phyloP scores from a whole-genome alignment of 2,797 vertebrate species.

The Lemur catta region DNA sequence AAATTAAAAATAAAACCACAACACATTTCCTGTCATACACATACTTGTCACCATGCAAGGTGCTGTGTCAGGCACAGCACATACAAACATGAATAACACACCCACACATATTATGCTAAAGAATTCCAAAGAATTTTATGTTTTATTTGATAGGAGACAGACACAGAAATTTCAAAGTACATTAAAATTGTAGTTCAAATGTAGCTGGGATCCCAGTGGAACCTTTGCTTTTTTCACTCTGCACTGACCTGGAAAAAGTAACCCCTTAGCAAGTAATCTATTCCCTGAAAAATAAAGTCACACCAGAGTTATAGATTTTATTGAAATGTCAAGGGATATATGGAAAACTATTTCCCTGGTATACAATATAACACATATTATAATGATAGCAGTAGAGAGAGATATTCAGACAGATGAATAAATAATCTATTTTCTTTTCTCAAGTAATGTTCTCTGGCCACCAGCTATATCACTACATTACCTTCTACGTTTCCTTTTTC shows the following conservation, averaged over 20 bases:
- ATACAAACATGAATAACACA: not conserved
- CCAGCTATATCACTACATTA: not conserved
- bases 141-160: not conserved
- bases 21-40: not conserved
- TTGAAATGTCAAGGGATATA: conserved; percentile 11
- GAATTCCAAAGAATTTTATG: not conserved
- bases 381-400: not conserved
- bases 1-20: not conserved
- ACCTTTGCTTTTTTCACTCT: not conserved
- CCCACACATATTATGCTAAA: not conserved
- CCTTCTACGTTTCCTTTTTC: not conserved
- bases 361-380: not conserved
- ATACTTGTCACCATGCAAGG: accelerated
- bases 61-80: not conserved
- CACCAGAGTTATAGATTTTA: not conserved
- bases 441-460: not conserved
- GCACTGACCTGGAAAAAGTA: not conserved
- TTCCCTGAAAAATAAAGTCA: not conserved
- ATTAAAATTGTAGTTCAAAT: not conserved
- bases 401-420: not conserved
- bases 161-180: not conserved
- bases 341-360: not conserved
- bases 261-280: not conserved
- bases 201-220: not conserved
- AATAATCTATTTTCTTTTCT: not conserved